Percentiles rank a stretch among this genome's conserved stretches.
phyloP scores from a whole-genome alignment of 2,888 invertebrate species.

The Chrysina gloriosa region DNA sequence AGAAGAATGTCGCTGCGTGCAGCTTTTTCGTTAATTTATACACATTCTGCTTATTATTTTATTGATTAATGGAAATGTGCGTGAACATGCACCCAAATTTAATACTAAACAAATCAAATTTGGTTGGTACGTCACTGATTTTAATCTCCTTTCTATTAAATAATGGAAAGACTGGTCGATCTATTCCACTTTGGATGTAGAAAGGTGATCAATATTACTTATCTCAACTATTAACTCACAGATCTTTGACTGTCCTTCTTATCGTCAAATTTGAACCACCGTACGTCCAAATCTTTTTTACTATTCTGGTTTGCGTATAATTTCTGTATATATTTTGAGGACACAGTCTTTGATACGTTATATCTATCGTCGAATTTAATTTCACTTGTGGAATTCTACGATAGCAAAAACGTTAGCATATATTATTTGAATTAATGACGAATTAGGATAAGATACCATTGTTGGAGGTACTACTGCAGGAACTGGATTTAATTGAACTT shows the following conservation, averaged over 20 bases:
- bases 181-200: conserved; percentile 40
- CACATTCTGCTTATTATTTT: too few species aligned
- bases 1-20: too few species aligned
- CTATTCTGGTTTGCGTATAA: conserved; percentile 56
- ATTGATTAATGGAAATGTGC: conserved; percentile 14
- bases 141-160: conserved; percentile 45
- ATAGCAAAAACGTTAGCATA: too few species aligned
- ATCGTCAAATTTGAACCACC: conserved; percentile 53
- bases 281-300: conserved; percentile 58
- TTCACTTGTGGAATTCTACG: conserved; percentile 35
- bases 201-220: conserved; percentile 39
- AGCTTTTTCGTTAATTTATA: too few species aligned
- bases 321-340: conserved; percentile 61
- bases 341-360: conserved; percentile 52
- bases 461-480: conserved; percentile 55
- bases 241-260: conserved; percentile 52
- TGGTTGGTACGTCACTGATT: conserved; percentile 40
- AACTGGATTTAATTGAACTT: conserved; percentile 63
- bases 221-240: conserved; percentile 40
- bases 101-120: conserved; percentile 22
- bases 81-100: conserved; percentile 41
- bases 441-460: conserved; percentile 44
- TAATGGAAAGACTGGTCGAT: conserved; percentile 33
- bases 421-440: too few species aligned
- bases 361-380: conserved; percentile 41